phyloP scores from a whole-genome alignment of 2,113 vertebrate genomes.

The Trochalopteron elliotii region DNA sequence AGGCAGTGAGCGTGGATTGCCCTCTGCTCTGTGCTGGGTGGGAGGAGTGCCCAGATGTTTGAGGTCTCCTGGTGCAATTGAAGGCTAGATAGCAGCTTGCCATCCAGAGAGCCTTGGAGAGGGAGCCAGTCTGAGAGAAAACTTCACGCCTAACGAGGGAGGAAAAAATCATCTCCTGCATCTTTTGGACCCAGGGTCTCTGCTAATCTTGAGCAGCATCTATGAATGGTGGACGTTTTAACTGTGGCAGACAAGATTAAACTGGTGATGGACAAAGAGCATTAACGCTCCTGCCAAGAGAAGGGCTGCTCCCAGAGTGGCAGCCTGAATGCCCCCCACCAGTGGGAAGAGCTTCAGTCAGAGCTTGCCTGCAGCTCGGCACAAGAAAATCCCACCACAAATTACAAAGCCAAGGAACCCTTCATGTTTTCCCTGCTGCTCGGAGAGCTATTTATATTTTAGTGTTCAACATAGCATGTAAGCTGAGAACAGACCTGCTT shows the following conservation, averaged over 20 bases:
- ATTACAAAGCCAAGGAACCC: constrained; percentile 50
- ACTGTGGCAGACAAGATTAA: not conserved
- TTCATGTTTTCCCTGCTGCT: constrained; percentile 63
- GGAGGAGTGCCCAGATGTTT: not conserved
- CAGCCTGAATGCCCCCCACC: constrained; percentile 41
- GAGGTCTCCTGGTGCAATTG: not conserved
- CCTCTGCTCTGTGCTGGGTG: not conserved
- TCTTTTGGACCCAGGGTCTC: not conserved
- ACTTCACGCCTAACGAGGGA: rapidly evolving
- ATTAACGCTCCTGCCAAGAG: not conserved
- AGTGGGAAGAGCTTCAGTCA: constrained; percentile 52
- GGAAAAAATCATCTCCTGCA: not conserved
- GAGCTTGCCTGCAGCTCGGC: not conserved
- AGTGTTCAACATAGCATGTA: not conserved
- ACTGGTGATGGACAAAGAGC: not conserved
- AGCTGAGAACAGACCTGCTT: constrained; percentile 55
- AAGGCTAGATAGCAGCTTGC: not conserved
- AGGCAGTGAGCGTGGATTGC: rapidly evolving
- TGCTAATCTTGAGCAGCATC: not conserved
- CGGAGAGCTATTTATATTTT: constrained; percentile 29
- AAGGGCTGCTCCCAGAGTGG: not conserved
- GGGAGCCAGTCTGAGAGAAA: not conserved
- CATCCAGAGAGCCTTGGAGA: not conserved
- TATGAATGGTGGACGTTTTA: not conserved
- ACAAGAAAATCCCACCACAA: constrained; percentile 54